Percentiles rank a stretch among this genome's conserved stretches.
phyloP scores from a whole-genome alignment of 2,113 vertebrate species.

The Malurus alboscapulatus region DNA sequence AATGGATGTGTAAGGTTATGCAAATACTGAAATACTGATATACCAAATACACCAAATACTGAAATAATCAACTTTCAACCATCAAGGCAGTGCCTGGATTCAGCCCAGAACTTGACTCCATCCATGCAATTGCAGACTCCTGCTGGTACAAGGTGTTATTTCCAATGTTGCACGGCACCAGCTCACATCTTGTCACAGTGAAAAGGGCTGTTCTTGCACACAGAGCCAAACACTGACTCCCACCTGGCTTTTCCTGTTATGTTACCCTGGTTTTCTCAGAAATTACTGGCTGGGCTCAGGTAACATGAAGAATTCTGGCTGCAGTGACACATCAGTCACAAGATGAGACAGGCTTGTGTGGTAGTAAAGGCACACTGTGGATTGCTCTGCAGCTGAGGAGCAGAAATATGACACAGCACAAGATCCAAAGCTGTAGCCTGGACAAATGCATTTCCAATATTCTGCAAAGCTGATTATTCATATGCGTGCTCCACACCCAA shows the following conservation, averaged over 20 bases:
- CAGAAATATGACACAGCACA: background rate
- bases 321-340: background rate
- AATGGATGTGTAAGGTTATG: background rate
- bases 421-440: background rate
- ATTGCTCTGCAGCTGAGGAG: background rate
- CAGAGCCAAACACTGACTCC: background rate
- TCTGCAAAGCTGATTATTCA: background rate
- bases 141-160: background rate
- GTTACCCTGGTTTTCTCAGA: background rate
- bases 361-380: fast-evolving
- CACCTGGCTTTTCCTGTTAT: background rate
- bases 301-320: background rate
- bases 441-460: background rate
- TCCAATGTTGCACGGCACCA: background rate
- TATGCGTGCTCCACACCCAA: background rate
- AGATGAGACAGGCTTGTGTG: background rate
- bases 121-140: background rate
- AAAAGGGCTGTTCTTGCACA: background rate
- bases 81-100: background rate
- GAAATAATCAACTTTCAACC: background rate
- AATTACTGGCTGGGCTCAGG: background rate
- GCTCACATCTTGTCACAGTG: background rate
- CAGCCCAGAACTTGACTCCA: background rate
- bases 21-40: background rate
- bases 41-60: background rate